A percentile compares a stretch with the other conserved stretches of the same genome.
Evolutionary conservation across 2,888 invertebrate species (phyloP).

Genomic region (Cryptus armator): DNA sequence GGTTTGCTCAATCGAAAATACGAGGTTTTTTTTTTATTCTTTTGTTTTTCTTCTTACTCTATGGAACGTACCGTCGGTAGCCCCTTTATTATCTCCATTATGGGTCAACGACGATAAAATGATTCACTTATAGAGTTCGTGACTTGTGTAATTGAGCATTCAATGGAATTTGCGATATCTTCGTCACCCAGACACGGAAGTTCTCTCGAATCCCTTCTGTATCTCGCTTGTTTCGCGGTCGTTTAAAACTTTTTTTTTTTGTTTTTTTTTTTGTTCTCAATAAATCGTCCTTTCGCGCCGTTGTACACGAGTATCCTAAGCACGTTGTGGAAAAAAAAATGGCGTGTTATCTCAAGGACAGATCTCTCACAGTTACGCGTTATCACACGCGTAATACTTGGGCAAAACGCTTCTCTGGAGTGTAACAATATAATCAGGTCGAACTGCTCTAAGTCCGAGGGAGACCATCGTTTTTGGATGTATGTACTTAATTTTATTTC

Average conservation of each 20-base stretch:
- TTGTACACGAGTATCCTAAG: not conserved
- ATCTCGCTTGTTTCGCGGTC: not conserved
- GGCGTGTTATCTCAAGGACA: constrained; percentile 48
- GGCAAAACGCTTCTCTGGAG: not conserved
- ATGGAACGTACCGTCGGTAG: not conserved
- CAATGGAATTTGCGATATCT: not conserved
- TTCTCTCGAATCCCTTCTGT: not conserved
- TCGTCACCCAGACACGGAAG: not conserved
- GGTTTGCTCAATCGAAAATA: not conserved
- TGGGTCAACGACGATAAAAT: constrained; percentile 45
- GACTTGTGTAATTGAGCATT: not conserved
- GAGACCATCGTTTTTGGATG: not conserved
- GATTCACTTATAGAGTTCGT: constrained; percentile 1
- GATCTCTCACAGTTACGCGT: constrained; percentile 19
- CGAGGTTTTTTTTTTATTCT: not conserved
- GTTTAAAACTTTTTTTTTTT: not conserved
- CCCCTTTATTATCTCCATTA: constrained; percentile 39
- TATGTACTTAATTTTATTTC: not conserved
- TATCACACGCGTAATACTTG: constrained; percentile 25
- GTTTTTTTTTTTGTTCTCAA: not conserved
- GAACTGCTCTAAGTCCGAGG: not conserved
- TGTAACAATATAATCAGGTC: not conserved
- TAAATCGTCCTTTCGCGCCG: not conserved
- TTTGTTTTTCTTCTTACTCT: not conserved
- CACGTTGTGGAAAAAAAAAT: constrained; percentile 18